Evolutionary conservation across 2,113 vertebrate genomes (phyloP).

Genomic region (Clupea harengus): DNA sequence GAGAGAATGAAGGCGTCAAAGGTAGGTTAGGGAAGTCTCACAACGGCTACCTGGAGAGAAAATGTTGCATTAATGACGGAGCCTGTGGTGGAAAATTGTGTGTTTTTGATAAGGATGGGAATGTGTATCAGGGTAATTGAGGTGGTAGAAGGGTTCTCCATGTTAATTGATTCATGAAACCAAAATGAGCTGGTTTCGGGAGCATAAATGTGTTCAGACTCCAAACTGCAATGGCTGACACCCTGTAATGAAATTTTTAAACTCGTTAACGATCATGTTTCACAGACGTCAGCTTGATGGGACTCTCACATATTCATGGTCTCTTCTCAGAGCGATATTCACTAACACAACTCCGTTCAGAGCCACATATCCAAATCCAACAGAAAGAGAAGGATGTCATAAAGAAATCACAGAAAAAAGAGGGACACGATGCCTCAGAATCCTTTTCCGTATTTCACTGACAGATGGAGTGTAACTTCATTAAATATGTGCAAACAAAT

Average conservation of each 20-base stretch:
- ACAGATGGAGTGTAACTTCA: background rate
- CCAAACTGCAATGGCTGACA: background rate
- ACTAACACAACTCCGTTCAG: background rate
- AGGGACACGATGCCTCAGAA: background rate
- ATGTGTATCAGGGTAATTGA: background rate
- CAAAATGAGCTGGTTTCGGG: background rate
- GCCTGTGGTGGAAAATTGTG: background rate
- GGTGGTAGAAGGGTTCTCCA: background rate
- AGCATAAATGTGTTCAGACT: background rate
- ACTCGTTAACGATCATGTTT: background rate
- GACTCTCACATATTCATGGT: background rate
- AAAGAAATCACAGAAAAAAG: no score
- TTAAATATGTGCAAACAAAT: background rate
- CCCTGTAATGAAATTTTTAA: constrained; percentile 5
- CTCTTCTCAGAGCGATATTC: background rate
- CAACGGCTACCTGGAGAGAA: background rate
- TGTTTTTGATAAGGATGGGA: background rate
- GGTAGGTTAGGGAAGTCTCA: background rate
- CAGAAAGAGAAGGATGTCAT: background rate
- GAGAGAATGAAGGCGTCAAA: background rate
- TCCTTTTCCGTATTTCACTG: background rate
- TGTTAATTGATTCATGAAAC: background rate
- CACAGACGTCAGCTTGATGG: background rate
- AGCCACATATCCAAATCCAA: background rate
- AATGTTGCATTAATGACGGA: background rate